Evolutionary conservation across 2,888 invertebrate species (phyloP), one percentile per base, ranked within the genome.

Genomic region (Rhingia rostrata): DNA sequence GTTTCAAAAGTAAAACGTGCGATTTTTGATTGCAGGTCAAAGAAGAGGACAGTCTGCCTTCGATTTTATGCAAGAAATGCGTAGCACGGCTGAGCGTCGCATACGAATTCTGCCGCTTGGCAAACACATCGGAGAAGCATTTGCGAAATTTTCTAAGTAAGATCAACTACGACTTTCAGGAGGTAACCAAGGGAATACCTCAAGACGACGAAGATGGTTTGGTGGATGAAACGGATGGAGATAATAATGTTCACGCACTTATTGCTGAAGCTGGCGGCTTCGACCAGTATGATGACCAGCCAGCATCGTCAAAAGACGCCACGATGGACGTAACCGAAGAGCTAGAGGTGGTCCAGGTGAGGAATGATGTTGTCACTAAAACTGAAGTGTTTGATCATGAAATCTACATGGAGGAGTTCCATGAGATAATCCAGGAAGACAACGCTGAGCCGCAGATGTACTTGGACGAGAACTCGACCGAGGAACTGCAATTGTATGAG

Each of bases 121-220:
- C 89, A 0, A 87, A 88, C 14, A 75, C 87, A 7, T 88, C 90
- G 0, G 88, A 90, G 72, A 86, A 85, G 12, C 89, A 89, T 69
- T 67, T 90, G 51, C 87, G 87, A 43, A 86, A 77, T 10, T 90
- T 90, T 69, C 79, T 90, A 4, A 75, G 69, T 0, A 89, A 89
- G 85, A 88, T 89, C 4, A 89, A 86, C 37, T 86, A 84, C 32
- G 89, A 90, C 58, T 89, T 90, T 63, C 87, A 89, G 63, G 87
- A 89, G 78, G 89, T 90, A 0, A 84, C 89, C 0, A 88, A 83
- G 41, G 78, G 80, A 10, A 69, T 85, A 30, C 49, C 58, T 22
- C 43, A 63, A 3, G 70, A 73, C 2, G 75, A 82, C n/a, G 86
- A 80, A 2, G 72, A 70, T 12, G 60, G 45, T 6, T 30, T 66